Evolutionary conservation across 1,140 invertebrate genomes (phyloP).

Genomic region (Drosophila baimaii): DNA sequence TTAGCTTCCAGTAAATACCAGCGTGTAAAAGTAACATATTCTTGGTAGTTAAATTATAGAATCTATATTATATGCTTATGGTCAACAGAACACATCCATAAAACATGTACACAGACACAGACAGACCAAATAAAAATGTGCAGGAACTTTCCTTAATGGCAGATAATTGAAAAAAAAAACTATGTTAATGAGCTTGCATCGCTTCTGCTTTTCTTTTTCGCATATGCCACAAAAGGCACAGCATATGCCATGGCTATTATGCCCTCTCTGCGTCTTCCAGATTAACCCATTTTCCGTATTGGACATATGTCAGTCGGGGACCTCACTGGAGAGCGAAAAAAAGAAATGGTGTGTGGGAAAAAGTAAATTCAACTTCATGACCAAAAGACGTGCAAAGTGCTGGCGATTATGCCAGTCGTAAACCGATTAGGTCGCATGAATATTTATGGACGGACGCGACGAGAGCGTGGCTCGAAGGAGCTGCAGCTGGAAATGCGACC

Average conservation of each 20-base stretch:
- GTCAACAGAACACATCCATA: background rate
- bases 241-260: constrained; percentile 7
- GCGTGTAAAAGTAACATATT: no score
- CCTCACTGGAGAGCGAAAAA: constrained; percentile 13
- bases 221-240: background rate
- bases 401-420: constrained; percentile 63
- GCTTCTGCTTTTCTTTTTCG: background rate
- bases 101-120: background rate
- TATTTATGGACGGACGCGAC: constrained; percentile 66
- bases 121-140: background rate
- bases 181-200: background rate
- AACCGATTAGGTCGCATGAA: constrained; percentile 79
- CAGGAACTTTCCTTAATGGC: background rate
- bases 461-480: constrained; percentile 5
- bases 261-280: background rate
- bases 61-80: background rate
- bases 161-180: background rate
- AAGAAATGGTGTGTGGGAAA: background rate
- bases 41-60: background rate
- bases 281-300: constrained; percentile 47
- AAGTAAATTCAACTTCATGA: constrained; percentile 55
- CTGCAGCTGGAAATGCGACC: constrained; percentile 10
- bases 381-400: constrained; percentile 62
- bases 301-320: constrained; percentile 41
- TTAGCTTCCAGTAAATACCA: no score